A percentile compares a stretch with the other conserved stretches of the same genome.
These are phyloP conservation scores for Engraulis encrasicolus DNA, from an alignment of 2,113 vertebrate genomes.

Conservation along the genomic window DNA sequence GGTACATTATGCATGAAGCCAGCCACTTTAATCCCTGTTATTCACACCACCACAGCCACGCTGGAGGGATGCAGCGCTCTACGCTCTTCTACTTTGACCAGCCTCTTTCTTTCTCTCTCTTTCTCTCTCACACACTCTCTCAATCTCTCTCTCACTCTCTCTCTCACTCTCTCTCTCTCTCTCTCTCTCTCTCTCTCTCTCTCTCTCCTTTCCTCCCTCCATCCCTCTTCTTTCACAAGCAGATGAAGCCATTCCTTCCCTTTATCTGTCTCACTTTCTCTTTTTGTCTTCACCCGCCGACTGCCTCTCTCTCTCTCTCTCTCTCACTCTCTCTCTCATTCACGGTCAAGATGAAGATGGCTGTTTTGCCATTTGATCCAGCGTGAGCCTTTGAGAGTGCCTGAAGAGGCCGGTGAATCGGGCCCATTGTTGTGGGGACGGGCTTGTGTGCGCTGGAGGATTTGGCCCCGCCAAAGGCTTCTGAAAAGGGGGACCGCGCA, in stretches of 20 bases:
- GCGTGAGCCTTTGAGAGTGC: conserved; percentile 61
- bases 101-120: neutral
- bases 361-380: conserved; percentile 51
- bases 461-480: conserved; percentile 83
- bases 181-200: conserved; percentile 16
- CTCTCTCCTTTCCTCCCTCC: no score
- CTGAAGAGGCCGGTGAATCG: conserved; percentile 71
- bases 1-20: conserved; percentile 33
- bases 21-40: conserved; percentile 22
- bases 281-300: neutral
- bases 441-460: conserved; percentile 80
- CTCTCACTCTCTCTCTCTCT: conserved; percentile 23
- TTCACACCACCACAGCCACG: conserved; percentile 17
- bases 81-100: neutral
- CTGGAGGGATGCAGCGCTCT: neutral
- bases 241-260: no score
- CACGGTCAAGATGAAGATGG: conserved; percentile 33
- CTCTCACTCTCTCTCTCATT: conserved; percentile 12
- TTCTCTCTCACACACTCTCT: no score
- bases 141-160: no score
- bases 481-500: conserved; percentile 84
- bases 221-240: no score
- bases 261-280: no score
- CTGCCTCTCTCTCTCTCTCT: conserved; percentile 29
- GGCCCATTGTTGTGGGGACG: conserved; percentile 81